Evolutionary conservation across 2,113 vertebrate genomes (phyloP).

Genomic region (Brachypodius melanocephalos): DNA sequence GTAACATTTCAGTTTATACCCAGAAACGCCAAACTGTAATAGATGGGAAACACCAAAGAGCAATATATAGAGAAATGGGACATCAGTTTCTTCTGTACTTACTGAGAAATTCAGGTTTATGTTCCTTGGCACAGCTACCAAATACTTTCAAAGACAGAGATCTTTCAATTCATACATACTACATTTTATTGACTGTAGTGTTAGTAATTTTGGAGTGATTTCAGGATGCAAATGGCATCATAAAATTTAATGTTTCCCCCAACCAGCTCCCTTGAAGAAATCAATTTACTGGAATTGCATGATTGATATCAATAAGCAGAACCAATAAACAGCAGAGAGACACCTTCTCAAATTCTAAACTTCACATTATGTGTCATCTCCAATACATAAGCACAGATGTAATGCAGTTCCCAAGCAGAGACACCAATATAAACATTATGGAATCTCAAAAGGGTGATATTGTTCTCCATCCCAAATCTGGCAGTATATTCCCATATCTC

Average conservation of each 20-base stretch:
- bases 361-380: background rate
- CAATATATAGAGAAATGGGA: too few species aligned
- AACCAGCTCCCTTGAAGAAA: background rate
- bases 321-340: background rate
- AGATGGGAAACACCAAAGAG: background rate
- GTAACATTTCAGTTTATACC: background rate
- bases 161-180: background rate
- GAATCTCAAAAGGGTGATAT: background rate
- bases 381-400: background rate
- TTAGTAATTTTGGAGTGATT: background rate
- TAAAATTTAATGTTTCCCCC: background rate
- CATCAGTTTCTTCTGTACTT: background rate
- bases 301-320: background rate
- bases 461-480: background rate
- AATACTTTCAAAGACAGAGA: background rate
- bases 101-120: background rate
- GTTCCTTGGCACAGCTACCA: background rate
- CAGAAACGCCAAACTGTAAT: background rate
- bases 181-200: background rate
- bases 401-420: background rate
- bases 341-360: background rate
- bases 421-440: background rate
- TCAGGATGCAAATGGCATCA: background rate
- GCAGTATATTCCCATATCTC: accelerated
- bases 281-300: background rate